Evolutionary conservation across 92 coral and sea anemone species (phyloP), one percentile per base, ranked within the genome.

Genomic region (Palythoa grandis): DNA sequence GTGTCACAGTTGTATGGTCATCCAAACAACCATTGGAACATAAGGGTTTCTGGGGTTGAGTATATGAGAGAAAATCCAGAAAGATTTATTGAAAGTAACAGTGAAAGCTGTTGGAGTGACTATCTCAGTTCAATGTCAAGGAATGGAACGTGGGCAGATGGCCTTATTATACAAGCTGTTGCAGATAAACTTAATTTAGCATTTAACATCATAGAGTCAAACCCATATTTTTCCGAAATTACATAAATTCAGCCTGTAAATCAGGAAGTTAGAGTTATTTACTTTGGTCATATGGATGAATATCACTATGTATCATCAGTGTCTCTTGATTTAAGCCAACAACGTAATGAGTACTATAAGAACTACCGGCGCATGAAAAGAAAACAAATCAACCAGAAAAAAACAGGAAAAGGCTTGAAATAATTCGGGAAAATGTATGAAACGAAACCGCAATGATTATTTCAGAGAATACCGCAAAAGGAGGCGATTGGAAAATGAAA

Each of bases 61-160:
- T 88, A 37, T 50, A 40, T 83, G 77, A 83, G 53, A 83, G 84
- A 88, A 35, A 38, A 88, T 65, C 88, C 91, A 23, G 91, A 73
- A 35, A 72, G 88, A 74, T 83, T 83, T 83, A 72, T 83, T 63
- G 84, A 83, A 66, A 83, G 88, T 74, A 83, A 83, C 61, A 14
- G 16, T 56, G 91, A 83, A 83, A 19, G 25, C 25, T 63, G 29
- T 19, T 63, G 69, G 69, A 0, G 9, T 19, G 69, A 19, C 25
- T 63, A 63, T 20, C 69, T 63, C 69, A 63, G 29, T 63, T 19
- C 25, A 10, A 4, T 63, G 69, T 63, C 35, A 61, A 61, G 68
- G 68, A 61, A 61, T 25, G 68, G 68, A 61, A 61, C 68, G 17
- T 63, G 35, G 69, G 69, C 25, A 63, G 69, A 63, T 63, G 69